A percentile compares a stretch with the other conserved stretches of the same genome.
These are phyloP conservation scores for Dusona sp. DNA, from an alignment of 2,888 invertebrate genomes.

Conservation along the genomic window DNA sequence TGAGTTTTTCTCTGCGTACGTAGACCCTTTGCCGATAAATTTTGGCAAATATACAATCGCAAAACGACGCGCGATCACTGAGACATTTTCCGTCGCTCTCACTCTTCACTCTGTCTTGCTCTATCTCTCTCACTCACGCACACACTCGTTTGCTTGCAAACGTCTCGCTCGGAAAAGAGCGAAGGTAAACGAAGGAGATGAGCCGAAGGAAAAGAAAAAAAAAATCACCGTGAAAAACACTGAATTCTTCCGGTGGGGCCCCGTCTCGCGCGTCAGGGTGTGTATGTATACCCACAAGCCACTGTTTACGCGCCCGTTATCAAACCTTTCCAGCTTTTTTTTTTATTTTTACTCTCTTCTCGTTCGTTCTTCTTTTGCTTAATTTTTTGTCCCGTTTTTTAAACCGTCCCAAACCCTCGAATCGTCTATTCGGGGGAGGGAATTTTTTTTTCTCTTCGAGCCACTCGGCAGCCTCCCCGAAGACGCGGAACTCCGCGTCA, in stretches of 20 bases:
- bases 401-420: slow-evolving; percentile 62
- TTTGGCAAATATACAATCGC: slow-evolving; percentile 10
- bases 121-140: slow-evolving; percentile 24
- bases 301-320: slow-evolving; percentile 79
- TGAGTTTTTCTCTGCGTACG: neutral
- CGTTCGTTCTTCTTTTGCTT: slow-evolving; percentile 60
- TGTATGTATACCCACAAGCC: slow-evolving; percentile 81
- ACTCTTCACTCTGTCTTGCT: slow-evolving; percentile 26
- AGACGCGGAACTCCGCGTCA: slow-evolving; percentile 80
- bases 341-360: slow-evolving; percentile 30
- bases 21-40: slow-evolving; percentile 1
- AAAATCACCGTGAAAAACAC: slow-evolving; percentile 60
- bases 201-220: neutral
- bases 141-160: neutral
- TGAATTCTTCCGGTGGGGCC: slow-evolving; percentile 36
- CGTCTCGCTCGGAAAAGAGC: slow-evolving; percentile 13
- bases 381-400: slow-evolving; percentile 13
- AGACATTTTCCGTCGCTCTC: slow-evolving; percentile 17
- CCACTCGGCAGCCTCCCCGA: slow-evolving; percentile 75
- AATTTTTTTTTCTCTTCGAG: neutral
- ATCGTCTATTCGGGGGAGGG: slow-evolving; percentile 55
- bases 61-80: slow-evolving; percentile 32
- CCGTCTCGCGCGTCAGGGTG: slow-evolving; percentile 79
- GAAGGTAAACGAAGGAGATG: neutral
- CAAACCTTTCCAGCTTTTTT: slow-evolving; percentile 31